Base-by-base conservation (phyloP, 2,888 invertebrate genomes). In the Parochlus steinenii region DNA sequence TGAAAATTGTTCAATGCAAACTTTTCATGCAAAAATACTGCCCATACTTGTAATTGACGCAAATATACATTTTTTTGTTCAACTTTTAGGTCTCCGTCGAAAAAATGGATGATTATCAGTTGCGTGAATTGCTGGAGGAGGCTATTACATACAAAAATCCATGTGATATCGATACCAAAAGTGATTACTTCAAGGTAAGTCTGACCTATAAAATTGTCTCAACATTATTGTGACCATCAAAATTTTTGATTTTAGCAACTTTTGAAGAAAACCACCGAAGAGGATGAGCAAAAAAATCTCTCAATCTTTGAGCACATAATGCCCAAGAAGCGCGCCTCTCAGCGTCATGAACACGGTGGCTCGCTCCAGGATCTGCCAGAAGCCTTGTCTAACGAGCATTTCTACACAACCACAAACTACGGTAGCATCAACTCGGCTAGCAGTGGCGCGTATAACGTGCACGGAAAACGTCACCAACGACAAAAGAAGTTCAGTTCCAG, bases 61-160 rank as follows among this genome's bases (percentile, higher is more conserved):
- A n/a, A n/a, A n/a, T n/a, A n/a, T n/a, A n/a, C n/a, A n/a, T n/a
- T n/a, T n/a, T n/a, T n/a, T n/a, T n/a, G n/a, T n/a, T n/a, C n/a
- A n/a, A n/a, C n/a, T n/a, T n/a, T n/a, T n/a, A n/a, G n/a, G n/a
- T n/a, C n/a, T n/a, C n/a, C n/a, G n/a, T 71, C 45, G 68, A 65
- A 44, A 68, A 71, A 46, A 62, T 81, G 53, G 78, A 82, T 58
- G 82, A 85, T 52, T 70, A 69, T 39, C 73, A 77, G 54, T 64
- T 85, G 42, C 73, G 75, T 47, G 77, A 76, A 39, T 63, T 85
- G 43, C 63, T 85, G 47, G 81, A 85, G 54, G 85, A 85, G 64
- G 83, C 82, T 45, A 73, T 80, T 52, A 75, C 72, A 44, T 85
- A 85, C 62, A 82, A 81, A 58, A 72, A 74, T 54, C 83, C 83